These are phyloP conservation scores for Halcyon senegalensis DNA, from an alignment of 2,113 vertebrate species.

Conservation along the genomic window DNA sequence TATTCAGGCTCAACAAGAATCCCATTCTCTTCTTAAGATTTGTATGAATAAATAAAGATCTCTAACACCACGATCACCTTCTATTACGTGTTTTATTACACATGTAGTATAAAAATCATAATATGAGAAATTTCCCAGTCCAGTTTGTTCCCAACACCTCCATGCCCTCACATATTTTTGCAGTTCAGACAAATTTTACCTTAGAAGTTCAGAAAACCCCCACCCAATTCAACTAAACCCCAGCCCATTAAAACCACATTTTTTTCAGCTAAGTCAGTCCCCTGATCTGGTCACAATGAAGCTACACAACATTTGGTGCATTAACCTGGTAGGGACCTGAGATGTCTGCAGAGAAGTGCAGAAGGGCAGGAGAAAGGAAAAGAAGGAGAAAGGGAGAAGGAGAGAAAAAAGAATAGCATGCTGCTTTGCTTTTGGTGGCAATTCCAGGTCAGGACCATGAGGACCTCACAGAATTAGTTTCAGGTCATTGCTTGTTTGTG, in stretches of 20 bases:
- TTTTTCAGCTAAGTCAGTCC: not conserved
- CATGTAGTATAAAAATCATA: not conserved
- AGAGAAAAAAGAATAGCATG: not conserved
- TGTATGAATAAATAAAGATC: constrained; percentile 22
- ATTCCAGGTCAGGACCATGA: not conserved
- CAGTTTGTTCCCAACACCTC: not conserved
- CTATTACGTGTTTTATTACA: not conserved
- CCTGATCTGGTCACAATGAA: not conserved
- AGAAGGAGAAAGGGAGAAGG: accelerated
- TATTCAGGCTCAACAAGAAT: constrained; percentile 33
- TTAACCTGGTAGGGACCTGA: not conserved
- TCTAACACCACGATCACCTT: not conserved
- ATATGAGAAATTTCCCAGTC: not conserved
- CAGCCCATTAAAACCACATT: not conserved
- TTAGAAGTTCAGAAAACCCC: not conserved
- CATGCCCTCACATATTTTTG: not conserved
- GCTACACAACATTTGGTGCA: not conserved
- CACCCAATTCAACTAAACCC: not conserved
- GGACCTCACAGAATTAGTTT: not conserved
- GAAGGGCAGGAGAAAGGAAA: not conserved
- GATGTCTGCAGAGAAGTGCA: not conserved
- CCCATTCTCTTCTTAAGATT: not conserved
- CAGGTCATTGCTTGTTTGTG: not conserved
- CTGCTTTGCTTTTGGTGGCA: not conserved
- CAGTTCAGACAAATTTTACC: not conserved